Base-by-base conservation (phyloP, 2,797 vertebrate species). In the Spatula versicolor region DNA sequence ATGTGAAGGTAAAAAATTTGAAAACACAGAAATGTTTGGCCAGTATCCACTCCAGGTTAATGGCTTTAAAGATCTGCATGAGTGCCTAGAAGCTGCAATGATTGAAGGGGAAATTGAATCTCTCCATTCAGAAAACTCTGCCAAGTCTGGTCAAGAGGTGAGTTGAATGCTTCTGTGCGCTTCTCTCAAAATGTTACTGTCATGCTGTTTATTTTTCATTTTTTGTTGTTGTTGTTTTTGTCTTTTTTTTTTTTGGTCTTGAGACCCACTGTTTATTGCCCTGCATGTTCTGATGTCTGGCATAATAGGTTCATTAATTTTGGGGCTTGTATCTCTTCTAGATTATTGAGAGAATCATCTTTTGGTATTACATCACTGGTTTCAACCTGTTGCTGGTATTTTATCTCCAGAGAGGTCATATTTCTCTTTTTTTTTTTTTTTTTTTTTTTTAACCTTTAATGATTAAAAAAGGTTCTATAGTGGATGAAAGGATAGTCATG, bases 11-110 rank as follows among this genome's bases (percentile, higher is more conserved):
- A 99, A 99, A 98, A 99, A 99, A 94, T 99, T 99, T 98, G 99
- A 99, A 97, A 99, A 99, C 97, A 99, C 99, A 0, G 99, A 99
- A 98, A 99, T 99, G 99, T 99, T 99, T 94, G 99, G 99, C 84
- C 99, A 99, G 98, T 99, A 99, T 97, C 99, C 99, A 6, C 98
- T 99, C 66, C 99, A 99, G 96, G 99, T 99, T 87, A 99, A 99
- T 26, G 99, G 99, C 92, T 99, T 99, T 97, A 99, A 99, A 97
- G 99, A 99, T 97, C 98, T 99, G n/a, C 99, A 99, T 7, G 99
- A 99, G 97, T 99, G 99, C 98, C 98, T 99, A 37, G 99, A 99
- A 98, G 99, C 99, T 21, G 99, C 99, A 8, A 99, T 99, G 99
- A 98, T 99, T 46, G 99, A 99, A 98, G 99, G 99, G 19, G 99